phyloP scores from a whole-genome alignment of 2,797 vertebrate genomes.

The Sphaeramia orbicularis region DNA sequence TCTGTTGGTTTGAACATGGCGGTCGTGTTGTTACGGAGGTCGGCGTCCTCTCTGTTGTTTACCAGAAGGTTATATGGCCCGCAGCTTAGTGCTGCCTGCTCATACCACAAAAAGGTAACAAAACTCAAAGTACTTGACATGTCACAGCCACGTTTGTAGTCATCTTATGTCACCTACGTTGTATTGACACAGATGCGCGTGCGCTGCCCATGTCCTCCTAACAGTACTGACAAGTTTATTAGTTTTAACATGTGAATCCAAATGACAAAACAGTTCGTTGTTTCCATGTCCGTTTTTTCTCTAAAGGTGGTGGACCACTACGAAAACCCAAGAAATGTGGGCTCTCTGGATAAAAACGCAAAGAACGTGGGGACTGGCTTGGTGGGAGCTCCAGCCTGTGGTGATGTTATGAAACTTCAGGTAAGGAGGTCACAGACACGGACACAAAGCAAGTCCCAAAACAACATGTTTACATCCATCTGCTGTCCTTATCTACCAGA shows the following conservation, averaged over 20 bases:
- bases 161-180: fast-evolving
- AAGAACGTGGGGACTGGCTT: constrained; percentile 97
- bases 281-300: neutral
- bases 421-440: constrained; percentile 68
- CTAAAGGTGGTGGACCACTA: constrained; percentile 96
- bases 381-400: constrained; percentile 96
- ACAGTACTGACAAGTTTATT: too few relatives aligned
- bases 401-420: constrained; percentile 99
- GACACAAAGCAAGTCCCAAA: too few relatives aligned
- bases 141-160: too few relatives aligned
- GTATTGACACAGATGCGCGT: neutral
- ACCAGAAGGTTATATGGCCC: constrained; percentile 51
- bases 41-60: constrained; percentile 59
- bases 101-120: constrained; percentile 83
- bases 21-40: constrained; percentile 47
- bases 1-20: constrained; percentile 70
- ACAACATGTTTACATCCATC: too few relatives aligned
- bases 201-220: neutral
- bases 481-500: constrained; percentile 69
- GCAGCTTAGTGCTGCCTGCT: constrained; percentile 46
- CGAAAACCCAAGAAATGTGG: constrained; percentile 97
- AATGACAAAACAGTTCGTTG: neutral
- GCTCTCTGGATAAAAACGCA: constrained; percentile 91
- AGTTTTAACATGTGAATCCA: neutral
- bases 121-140: neutral